Base-by-base conservation (phyloP, 2,113 vertebrate genomes). In the Thamnaconus septentrionalis region DNA sequence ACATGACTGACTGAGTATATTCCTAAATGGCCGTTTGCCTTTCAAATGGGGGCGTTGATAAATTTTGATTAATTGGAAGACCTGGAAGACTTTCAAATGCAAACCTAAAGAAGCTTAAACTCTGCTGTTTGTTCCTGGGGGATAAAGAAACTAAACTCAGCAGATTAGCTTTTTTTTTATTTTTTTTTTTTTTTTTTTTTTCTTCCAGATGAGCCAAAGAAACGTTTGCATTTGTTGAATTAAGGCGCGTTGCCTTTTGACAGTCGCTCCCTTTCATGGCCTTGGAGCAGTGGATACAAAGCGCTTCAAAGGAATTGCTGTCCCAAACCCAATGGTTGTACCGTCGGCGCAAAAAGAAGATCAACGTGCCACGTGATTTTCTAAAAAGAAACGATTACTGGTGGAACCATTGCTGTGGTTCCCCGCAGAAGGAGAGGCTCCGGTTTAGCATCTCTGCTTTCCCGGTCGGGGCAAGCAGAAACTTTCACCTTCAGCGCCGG, bases 401-500 rank as follows among this genome's bases (percentile, higher is more conserved):
- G 18, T 31, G 18, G 18, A 31, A 31, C 18, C 18, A 31, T 31
- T 31, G 18, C 18, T 31, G 1, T 31, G 18, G 18, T 31, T 31
- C 18, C 18, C 18, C 18, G 18, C 18, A 31, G 18, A 53, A 63
- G 62, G 40, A 64, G 61, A 56, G 39, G 51, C 52, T 57, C 66
- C 58, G 45, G 61, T 52, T 80, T 31, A 6, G 50, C 56, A 48
- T 83, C 72, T 71, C 44, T 41, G 44, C 56, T 12, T 46, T 76
- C 56, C 76, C 4, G 68, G 69, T 85, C 64, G 74, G 75, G 67
- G 75, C 65, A 10, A 59, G 66, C 60, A 31, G 60, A 57, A 79
- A 82, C 81, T 81, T 81, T 88, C 78, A 83, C 86, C 86, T 87
- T 84, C 81, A 84, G 62, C 18, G 52, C 47, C 58, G 73, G 76